Conservation (phyloP, 1,140 invertebrate species). For the Drosophila melanica region DNA sequence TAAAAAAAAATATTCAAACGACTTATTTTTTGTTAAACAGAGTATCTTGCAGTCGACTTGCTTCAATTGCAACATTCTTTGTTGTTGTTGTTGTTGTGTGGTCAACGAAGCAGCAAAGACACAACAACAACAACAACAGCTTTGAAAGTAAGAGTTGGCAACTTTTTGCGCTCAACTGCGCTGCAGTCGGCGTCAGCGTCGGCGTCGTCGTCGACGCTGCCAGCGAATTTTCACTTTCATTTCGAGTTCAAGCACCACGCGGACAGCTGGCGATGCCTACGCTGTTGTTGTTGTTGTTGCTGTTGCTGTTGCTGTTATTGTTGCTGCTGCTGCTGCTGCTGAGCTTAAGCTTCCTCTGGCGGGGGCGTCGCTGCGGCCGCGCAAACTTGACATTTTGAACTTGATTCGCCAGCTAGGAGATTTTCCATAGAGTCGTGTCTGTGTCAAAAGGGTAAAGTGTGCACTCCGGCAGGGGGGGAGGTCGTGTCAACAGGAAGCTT, state of each 20-base stretch:
- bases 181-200: conserved; percentile 30
- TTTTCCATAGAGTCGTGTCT: conserved; percentile 18
- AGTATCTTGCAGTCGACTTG: conserved; percentile 15
- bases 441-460: background rate
- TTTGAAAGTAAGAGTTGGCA: conserved; percentile 73
- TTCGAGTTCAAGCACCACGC: conserved; percentile 78
- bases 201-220: conserved; percentile 15
- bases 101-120: conserved; percentile 46
- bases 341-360: conserved; percentile 36
- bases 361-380: conserved; percentile 34
- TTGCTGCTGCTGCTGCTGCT: conserved; percentile 9
- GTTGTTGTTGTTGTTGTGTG: conserved; percentile 30
- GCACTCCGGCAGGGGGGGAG: conserved; percentile 17
- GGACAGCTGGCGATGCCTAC: conserved; percentile 44
- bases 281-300: conserved; percentile 26
- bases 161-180: conserved; percentile 59
- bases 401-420: conserved; percentile 50
- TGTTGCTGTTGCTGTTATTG: conserved; percentile 21
- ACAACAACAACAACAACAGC: conserved; percentile 28
- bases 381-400: conserved; percentile 81
- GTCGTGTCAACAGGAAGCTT: conserved; percentile 42
- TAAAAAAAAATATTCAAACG: background rate
- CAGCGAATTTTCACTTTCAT: conserved; percentile 77
- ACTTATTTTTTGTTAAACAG: background rate
- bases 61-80: background rate